Percentiles rank a stretch among this genome's conserved stretches.
Evolutionary conservation across 2,888 invertebrate genomes (phyloP).

Genomic region (Achlya flavicornis): DNA sequence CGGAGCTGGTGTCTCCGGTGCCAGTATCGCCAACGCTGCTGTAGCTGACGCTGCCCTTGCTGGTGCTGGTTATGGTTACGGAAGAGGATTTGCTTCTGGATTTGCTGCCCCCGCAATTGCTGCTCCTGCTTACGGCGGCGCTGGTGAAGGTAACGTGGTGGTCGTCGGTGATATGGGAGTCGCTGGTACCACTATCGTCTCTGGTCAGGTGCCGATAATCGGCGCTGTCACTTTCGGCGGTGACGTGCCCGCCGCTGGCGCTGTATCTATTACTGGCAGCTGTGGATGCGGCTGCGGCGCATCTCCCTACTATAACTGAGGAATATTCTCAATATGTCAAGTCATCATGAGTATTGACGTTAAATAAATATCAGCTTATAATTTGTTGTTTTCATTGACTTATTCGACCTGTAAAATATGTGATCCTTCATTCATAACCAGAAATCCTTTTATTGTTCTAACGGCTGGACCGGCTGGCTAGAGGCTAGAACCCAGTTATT

Average conservation of each 20-base stretch:
- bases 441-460: too few species aligned
- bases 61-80: constrained; percentile 14
- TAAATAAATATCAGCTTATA: too few species aligned
- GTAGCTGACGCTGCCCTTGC: neutral
- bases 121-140: constrained; percentile 32
- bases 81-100: neutral
- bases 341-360: neutral
- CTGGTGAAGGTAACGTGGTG: constrained; percentile 41
- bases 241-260: constrained; percentile 40
- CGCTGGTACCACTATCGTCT: constrained; percentile 32
- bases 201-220: constrained; percentile 38
- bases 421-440: too few species aligned
- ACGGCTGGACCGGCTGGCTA: too few species aligned
- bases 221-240: constrained; percentile 45
- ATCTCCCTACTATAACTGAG: constrained; percentile 11
- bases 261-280: constrained; percentile 42
- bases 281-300: constrained; percentile 38
- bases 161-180: constrained; percentile 40
- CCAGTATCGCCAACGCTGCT: neutral
- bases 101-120: neutral
- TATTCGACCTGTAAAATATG: too few species aligned
- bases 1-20: constrained; percentile 14
- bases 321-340: neutral
- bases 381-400: too few species aligned
- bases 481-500: too few species aligned